Base-by-base conservation (phyloP, 1,140 invertebrate species). In the Neotoxoptera formosana region DNA sequence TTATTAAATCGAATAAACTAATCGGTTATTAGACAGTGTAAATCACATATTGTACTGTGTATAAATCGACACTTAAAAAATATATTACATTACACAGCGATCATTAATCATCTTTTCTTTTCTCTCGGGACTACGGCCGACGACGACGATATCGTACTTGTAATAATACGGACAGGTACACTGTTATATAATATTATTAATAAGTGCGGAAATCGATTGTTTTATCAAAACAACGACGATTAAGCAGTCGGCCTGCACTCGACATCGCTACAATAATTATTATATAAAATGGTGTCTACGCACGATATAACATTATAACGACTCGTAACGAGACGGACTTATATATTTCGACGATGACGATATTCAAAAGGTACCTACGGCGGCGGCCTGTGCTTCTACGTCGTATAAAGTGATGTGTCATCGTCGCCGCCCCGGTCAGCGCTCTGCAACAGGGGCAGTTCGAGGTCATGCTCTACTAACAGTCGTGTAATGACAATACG, bases 381-480 rank as follows among this genome's bases (percentile, higher is more conserved):
- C 41, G 41, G 41, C 41, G 34, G 0, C 11, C 14, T 47, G 48
- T 34, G 20, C 67, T 25, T 36, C 36, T 25, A 51, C 20, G 14
- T 41, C 36, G 20, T 30, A 41, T 2, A 41, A 41, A 67, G 90
- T 41, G 90, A 67, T 91, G 90, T 91, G 90, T 91, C 90, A 91
- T 91, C 90, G 25, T 91, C 30, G 11, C 9, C 36, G 56, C 36
- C 8, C 53, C n/a, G 47, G 36, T n/a, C 53, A 41, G 53, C 14
- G 36, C n/a, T 48, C 41, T 41, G 41, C 17, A 20, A 11, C 36
- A 17, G 36, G 17, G 14, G 21, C 34, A 84, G 2, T 84, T 60
- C 25, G 45, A 11, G 23, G 56, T 60, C 25, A 91, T 47, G 60
- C 90, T 67, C 53, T 34, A 36, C 41, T 91, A 51, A 83, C 87